phyloP scores from a whole-genome alignment of 1,140 invertebrate species.

The Saccostrea glomerata region DNA sequence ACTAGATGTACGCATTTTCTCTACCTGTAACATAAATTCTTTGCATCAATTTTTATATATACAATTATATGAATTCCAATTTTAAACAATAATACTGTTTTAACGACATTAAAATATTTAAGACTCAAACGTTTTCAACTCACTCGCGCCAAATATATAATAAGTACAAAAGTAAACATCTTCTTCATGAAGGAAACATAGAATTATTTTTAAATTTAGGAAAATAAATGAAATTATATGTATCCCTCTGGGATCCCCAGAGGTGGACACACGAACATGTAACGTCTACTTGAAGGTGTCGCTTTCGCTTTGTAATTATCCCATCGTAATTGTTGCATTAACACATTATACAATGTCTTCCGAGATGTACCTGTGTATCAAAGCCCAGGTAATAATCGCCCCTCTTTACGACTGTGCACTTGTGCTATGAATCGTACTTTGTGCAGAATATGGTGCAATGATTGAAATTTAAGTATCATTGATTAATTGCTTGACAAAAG shows the following conservation, averaged over 20 bases:
- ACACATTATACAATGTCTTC: neutral
- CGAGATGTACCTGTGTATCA: neutral
- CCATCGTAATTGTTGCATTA: neutral
- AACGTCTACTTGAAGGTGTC: neutral
- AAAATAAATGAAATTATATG: neutral
- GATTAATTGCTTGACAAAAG: neutral
- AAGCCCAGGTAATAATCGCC: neutral
- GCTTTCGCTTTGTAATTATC: neutral
- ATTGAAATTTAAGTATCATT: constrained; percentile 14
- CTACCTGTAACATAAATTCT: too few relatives aligned
- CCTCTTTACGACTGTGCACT: neutral
- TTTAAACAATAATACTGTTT: too few relatives aligned
- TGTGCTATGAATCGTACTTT: neutral
- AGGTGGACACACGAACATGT: neutral
- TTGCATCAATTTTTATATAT: too few relatives aligned
- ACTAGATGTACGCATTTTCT: too few relatives aligned
- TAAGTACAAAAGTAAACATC: too few relatives aligned
- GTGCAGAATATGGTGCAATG: neutral
- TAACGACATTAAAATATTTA: too few relatives aligned
- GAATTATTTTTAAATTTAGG: too few relatives aligned
- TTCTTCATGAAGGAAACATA: too few relatives aligned
- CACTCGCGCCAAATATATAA: too few relatives aligned
- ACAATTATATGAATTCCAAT: too few relatives aligned
- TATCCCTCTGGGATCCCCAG: neutral
- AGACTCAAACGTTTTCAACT: too few relatives aligned